These are phyloP conservation scores for Lacerta bilineata DNA, from an alignment of 2,797 vertebrate species.

Conservation along the genomic window DNA sequence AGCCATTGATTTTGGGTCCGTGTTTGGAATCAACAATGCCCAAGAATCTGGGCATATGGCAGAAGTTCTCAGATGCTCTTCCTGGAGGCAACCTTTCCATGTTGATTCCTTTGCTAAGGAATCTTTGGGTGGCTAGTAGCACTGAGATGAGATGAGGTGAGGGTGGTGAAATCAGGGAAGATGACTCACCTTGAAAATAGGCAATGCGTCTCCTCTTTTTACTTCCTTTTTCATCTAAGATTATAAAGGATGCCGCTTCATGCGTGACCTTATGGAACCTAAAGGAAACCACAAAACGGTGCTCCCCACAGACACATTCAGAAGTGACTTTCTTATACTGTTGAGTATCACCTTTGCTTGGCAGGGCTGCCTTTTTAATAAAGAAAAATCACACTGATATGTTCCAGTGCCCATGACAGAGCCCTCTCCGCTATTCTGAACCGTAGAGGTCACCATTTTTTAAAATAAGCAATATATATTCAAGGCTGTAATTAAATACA, in stretches of 20 bases:
- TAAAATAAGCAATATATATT: constrained; percentile 73
- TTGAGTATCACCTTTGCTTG: background rate
- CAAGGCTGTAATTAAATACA: constrained; percentile 62
- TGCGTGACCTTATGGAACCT: background rate
- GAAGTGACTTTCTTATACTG: background rate
- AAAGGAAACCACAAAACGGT: background rate
- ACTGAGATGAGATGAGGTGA: background rate
- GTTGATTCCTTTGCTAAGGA: background rate
- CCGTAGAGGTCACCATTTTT: constrained; percentile 3
- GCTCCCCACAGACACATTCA: background rate
- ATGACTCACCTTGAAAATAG: background rate
- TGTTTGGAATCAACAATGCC: constrained; percentile 1
- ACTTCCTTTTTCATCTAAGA: background rate
- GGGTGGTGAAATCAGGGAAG: background rate
- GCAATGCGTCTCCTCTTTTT: background rate
- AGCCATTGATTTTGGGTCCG: background rate
- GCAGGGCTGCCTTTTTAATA: background rate
- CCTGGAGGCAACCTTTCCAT: background rate
- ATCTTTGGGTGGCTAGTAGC: background rate
- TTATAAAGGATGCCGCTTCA: background rate
- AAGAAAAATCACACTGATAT: background rate
- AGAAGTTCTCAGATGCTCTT: background rate
- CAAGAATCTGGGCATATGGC: background rate
- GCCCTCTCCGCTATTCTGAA: background rate
- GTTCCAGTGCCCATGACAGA: background rate